Evolutionary conservation across 2,113 vertebrate genomes (phyloP), one percentile per base, ranked within the genome.

Genomic region (Tenrec ecaudatus): DNA sequence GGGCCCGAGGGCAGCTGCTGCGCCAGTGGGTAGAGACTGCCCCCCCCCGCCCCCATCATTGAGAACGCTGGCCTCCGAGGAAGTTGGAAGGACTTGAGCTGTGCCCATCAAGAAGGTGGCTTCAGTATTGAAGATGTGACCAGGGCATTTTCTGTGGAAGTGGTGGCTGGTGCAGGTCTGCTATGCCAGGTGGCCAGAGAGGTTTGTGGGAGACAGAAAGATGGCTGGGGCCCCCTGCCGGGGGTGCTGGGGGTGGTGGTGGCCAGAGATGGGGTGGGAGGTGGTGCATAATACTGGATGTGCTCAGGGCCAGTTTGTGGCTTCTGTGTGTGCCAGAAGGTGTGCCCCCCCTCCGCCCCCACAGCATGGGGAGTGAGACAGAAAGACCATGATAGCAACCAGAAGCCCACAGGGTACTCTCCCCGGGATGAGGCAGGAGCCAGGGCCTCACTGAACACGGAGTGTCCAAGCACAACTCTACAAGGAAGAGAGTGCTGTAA

Each of bases 401-500:
- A 90, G 82, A 83, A 53, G 47, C n/a, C 3, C n/a, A 82, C 22
- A 64, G 82, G 27, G 25, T 8, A n/a, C 77, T 90, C 88, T 97
- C 66, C 95, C 95, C 93, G 58, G 86, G 83, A 92, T 66, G 10
- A 12, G 73, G 0, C 12, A 82, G 96, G 96, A 94, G 91, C 93
- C 62, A 95, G 94, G 96, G 43, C 96, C 87, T 93, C 95, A 86
- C 81, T 91, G 84, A 82, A 96, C 91, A 88, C 68, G 68, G 14
- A 12, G 89, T 0, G 5, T 93, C 77, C 68, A 93, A 64, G 87
- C 7, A 43, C 93, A 93, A 93, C 96, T 89, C 94, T 93, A 95
- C 97, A 97, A 94, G 95, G 69, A 93, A 87, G 87, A 95, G 97
- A 92, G 90, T 69, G 93, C 64, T 17, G 96, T 95, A 53, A 94